Evolutionary conservation across 2,797 vertebrate species (phyloP), one percentile per base, ranked within the genome.

Genomic region (Hylomyscus alleni): DNA sequence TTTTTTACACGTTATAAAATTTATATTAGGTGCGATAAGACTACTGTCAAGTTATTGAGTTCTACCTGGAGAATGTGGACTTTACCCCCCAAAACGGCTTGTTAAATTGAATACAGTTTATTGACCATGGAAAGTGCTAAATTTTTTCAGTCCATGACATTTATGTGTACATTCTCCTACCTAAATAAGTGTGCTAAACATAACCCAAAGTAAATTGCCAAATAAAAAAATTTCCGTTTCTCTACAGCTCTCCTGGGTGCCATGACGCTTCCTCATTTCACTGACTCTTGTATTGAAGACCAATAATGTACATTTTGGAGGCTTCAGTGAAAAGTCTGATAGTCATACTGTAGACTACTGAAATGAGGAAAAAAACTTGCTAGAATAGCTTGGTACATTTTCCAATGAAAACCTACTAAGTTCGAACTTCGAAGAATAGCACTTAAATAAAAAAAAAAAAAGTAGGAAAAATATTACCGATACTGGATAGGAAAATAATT

Each of bases 401-500:
- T 95, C 95, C 20, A 97, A 85, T 84, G 98, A 54, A 82, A 93
- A 91, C 89, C 94, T 54, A 82, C 52, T 44, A 86, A 89, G 87
- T 97, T 97, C 96, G 29, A 0, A n/a, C 93, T 95, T 94, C 47
- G 31, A 89, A 91, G 69, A 94, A 69, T 69, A n/a, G 37, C 44
- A 84, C 40, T 44, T 12, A 84, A 19, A 80, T 50, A 44, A 60
- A 20, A 67, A 44, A 20, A 67, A 44, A 44, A 76, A 26, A 65
- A 69, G 58, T 13, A 58, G 24, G 20, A 54, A 81, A 22, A 19
- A 81, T 62, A 52, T 31, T 60, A 34, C 90, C 97, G 89, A 56
- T 62, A 95, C 93, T 88, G 98, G 82, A 97, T 88, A 97, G 83
- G 75, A 97, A 97, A 96, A 94, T n/a, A n/a, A 65, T n/a, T 40